Base-by-base conservation (phyloP, 2,113 vertebrate species). In the Saimiri boliviensis region DNA sequence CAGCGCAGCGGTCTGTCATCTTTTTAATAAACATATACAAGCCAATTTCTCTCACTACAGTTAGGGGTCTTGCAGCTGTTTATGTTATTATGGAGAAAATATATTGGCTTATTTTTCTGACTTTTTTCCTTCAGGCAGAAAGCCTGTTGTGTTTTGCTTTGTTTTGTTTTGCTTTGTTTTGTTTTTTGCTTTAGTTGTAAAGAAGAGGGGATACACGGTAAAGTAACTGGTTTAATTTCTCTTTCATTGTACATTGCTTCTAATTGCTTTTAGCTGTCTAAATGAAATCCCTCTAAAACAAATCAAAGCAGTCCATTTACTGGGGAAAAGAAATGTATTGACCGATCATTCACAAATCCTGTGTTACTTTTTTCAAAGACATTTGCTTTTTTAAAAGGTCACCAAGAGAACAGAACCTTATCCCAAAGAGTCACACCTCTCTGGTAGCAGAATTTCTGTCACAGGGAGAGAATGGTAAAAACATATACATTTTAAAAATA, bases 241-340 rank as follows among this genome's bases (percentile, higher is more conserved):
- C 98, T 98, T 99, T 98, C 97, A 96, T 99, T 98, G 93, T 99
- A 98, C 16, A 86, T 93, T 97, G 98, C 98, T 99, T 98, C 98
- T 97, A 98, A 98, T 98, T 99, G 97, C 99, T 99, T 99, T 98
- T 98, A 98, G 98, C 99, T 98, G 98, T 98, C 95, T 98, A 98
- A 99, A 99, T 99, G 99, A 99, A 98, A 98, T 96, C 97, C 84
- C 98, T 98, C 98, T 98, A 97, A 98, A 98, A 98, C 88, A 96
- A 3, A 0, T 12, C 30, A 63, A 60, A 58, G 12, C 58, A 60
- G 27, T 63, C 60, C 27, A 14, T 35, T 63, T 84, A 13, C 56
- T 81, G 23, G 4, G 76, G 30, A 49, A 54, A 83, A 54, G 10
- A 77, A 71, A 54, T 56, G 45, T 42, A 47, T 4, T 63, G 42